Conservation (phyloP, 2,888 invertebrate genomes). For the Schizaphis graminum region DNA sequence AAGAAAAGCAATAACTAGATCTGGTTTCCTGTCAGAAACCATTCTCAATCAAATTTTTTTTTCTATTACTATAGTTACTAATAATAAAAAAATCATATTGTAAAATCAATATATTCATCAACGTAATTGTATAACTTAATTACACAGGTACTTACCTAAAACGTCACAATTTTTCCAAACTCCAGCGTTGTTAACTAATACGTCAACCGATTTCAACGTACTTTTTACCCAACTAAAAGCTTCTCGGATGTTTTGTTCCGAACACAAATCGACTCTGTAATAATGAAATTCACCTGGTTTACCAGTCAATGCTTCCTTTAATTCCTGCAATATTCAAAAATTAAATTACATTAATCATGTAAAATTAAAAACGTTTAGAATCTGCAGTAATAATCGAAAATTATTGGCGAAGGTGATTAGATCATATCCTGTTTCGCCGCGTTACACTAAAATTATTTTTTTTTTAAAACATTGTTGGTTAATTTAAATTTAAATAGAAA, state of each 20-base stretch:
- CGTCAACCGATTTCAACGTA: slow-evolving; percentile 28
- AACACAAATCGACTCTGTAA: slow-evolving; percentile 38
- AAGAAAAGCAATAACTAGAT: no score
- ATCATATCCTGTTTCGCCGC: neutral
- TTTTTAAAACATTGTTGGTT: no score
- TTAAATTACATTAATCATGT: neutral
- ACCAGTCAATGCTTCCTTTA: neutral
- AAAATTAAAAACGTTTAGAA: neutral
- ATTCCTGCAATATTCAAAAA: neutral
- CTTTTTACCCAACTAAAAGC: slow-evolving; percentile 27
- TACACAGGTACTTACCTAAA: neutral
- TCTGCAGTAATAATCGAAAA: neutral
- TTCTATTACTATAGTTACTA: neutral
- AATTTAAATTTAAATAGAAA: no score
- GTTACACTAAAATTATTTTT: no score
- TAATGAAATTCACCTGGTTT: neutral
- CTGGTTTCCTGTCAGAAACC: neutral
- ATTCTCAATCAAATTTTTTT: neutral
- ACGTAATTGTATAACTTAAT: neutral
- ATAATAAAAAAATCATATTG: neutral
- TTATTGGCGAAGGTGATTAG: neutral
- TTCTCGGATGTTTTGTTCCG: neutral
- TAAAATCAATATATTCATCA: neutral
- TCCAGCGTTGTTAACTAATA: slow-evolving; percentile 45
- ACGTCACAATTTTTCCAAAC: neutral